These are phyloP conservation scores for Trichogramma pretiosum DNA, from an alignment of 1,140 invertebrate genomes.

Conservation along the genomic window DNA sequence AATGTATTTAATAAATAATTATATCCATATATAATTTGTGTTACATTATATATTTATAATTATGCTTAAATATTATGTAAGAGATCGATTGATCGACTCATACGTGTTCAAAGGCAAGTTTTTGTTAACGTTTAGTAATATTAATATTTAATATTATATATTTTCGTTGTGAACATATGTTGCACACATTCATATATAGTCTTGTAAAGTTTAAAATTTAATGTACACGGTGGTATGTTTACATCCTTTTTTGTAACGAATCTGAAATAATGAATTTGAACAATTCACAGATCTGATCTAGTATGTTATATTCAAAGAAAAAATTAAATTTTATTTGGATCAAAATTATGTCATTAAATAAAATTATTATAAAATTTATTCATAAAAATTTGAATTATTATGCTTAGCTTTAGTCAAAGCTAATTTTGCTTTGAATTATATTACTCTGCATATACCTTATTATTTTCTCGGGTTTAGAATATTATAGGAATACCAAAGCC, in stretches of 20 bases:
- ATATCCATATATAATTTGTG: neutral
- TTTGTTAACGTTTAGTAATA: slow-evolving; percentile 11
- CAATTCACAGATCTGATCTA: neutral
- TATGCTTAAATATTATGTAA: slow-evolving; percentile 6
- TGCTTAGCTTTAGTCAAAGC: no score
- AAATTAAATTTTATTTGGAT: neutral
- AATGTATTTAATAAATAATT: neutral
- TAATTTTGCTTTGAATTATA: no score
- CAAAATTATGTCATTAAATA: neutral
- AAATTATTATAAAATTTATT: neutral
- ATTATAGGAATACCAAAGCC: no score
- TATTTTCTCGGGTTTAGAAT: no score
- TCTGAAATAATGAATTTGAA: neutral
- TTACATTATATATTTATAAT: neutral
- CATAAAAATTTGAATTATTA: neutral
- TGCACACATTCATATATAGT: slow-evolving; percentile 4
- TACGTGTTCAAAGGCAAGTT: slow-evolving; percentile 16
- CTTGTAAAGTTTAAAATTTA: neutral
- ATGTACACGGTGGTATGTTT: neutral
- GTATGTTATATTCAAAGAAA: neutral
- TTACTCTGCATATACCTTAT: no score
- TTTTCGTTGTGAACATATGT: slow-evolving; percentile 16
- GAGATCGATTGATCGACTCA: slow-evolving; percentile 3
- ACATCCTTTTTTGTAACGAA: neutral
- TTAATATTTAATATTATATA: slow-evolving; percentile 1